Conservation (phyloP, 2,113 vertebrate species). For the Numida meleagris region DNA sequence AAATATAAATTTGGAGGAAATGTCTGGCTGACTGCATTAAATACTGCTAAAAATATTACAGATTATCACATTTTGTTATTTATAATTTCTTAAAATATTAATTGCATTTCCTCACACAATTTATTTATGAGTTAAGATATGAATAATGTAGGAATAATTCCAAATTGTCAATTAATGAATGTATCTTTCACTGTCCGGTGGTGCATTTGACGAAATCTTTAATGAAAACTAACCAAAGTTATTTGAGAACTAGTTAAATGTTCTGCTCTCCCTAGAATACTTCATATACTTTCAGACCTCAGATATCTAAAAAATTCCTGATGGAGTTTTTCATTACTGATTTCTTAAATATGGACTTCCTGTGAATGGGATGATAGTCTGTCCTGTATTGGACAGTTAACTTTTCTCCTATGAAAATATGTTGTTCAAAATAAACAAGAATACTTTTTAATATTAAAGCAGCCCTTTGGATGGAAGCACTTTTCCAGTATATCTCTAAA, state of each 20-base stretch:
- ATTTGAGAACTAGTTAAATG: neutral
- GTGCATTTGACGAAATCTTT: neutral
- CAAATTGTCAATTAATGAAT: neutral
- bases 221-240: neutral
- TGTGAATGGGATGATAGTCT: neutral
- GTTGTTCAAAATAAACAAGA: neutral
- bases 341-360: neutral
- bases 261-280: neutral
- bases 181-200: neutral
- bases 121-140: constrained; percentile 1
- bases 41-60: neutral
- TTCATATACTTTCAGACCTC: neutral
- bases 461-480: neutral
- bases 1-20: neutral
- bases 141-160: neutral
- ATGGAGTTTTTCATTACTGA: neutral
- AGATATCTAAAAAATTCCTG: neutral
- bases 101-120: neutral
- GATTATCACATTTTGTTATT: neutral
- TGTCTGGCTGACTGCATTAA: neutral
- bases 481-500: neutral
- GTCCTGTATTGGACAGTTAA: neutral
- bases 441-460: neutral
- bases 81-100: neutral
- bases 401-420: neutral